A percentile compares a stretch with the other conserved stretches of the same genome.
Evolutionary conservation across 2,113 vertebrate species (phyloP).

Genomic region (Chunga burmeisteri): DNA sequence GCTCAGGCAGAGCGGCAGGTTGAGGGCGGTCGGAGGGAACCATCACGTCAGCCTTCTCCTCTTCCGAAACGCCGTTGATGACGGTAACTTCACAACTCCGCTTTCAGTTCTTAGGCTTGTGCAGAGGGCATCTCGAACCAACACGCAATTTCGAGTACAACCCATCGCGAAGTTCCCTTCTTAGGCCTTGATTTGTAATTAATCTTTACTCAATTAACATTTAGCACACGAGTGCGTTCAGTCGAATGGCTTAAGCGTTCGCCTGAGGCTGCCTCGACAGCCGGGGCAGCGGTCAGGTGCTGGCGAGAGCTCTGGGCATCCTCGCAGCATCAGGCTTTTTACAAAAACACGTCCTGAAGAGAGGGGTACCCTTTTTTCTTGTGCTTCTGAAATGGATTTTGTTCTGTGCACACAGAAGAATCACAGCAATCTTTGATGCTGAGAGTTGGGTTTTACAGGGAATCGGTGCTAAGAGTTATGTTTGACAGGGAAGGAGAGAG

Average conservation of each 20-base stretch:
- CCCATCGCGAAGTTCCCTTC: background rate
- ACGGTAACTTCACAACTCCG: background rate
- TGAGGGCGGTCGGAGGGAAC: background rate
- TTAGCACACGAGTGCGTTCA: background rate
- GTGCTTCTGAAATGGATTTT: background rate
- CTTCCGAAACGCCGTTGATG: background rate
- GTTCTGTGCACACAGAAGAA: background rate
- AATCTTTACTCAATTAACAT: background rate
- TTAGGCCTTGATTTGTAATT: background rate
- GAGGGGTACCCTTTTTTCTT: background rate
- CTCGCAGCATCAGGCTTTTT: background rate
- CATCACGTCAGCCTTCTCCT: background rate
- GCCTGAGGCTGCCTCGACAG: background rate
- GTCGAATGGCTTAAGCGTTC: background rate
- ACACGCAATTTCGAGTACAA: background rate
- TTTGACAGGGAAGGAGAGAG: background rate
- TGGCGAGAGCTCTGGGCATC: background rate
- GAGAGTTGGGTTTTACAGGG: background rate
- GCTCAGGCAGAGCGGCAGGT: background rate
- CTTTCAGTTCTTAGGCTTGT: background rate
- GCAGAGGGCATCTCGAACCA: background rate
- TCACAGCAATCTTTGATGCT: background rate
- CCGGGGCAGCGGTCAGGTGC: rapidly evolving
- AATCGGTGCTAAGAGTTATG: background rate
- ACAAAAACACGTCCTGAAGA: background rate